Base-by-base conservation (phyloP, 2,113 vertebrate genomes). In the Pan paniscus region DNA sequence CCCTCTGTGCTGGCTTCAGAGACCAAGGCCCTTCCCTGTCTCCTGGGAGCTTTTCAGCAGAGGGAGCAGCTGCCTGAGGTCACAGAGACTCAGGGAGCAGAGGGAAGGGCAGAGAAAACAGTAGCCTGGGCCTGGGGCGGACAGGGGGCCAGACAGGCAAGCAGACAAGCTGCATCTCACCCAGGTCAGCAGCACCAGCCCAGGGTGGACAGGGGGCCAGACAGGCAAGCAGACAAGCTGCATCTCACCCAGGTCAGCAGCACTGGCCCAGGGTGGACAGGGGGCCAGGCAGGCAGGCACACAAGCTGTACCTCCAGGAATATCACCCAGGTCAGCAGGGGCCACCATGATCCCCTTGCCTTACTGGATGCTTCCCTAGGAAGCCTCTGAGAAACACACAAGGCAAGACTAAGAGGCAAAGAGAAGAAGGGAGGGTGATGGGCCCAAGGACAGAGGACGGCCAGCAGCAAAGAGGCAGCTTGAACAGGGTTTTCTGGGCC, bases 381-480 rank as follows among this genome's bases (percentile, higher is more conserved):
- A n/a, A 11, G 38, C 48, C 14, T 23, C 48, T 17, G 12, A 32
- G 76, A 68, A 57, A 20, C 1, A 4, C n/a, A 68, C 5, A 3
- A 59, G 52, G 18, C 32, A 8, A 90, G 79, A 46, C 20, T 8
- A 23, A 43, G 76, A 94, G 25, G 55, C 10, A 30, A 25, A 27
- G 5, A 1, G 22, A 43, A 22, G 43, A 6, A 81, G 64, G 57
- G 12, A n/a, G 8, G 8, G 23, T 8, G 6, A 4, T 1, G 38
- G 48, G 17, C 12, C 43, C 2, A 11, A 9, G 22, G 22, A 22
- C n/a, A 35, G 79, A 43, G 35, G 43, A 55, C 8, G 3, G 10
- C 14, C 13, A 1, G 16, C 18, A 0, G 23, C 12, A 13, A 55
- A 23, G 12, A 73, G 30, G 23, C 3, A 4, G 8, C 5, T 61